A percentile compares a stretch with the other conserved stretches of the same genome.
phyloP scores from a whole-genome alignment of 1,140 invertebrate species.

The Hylyphantes graminicola region DNA sequence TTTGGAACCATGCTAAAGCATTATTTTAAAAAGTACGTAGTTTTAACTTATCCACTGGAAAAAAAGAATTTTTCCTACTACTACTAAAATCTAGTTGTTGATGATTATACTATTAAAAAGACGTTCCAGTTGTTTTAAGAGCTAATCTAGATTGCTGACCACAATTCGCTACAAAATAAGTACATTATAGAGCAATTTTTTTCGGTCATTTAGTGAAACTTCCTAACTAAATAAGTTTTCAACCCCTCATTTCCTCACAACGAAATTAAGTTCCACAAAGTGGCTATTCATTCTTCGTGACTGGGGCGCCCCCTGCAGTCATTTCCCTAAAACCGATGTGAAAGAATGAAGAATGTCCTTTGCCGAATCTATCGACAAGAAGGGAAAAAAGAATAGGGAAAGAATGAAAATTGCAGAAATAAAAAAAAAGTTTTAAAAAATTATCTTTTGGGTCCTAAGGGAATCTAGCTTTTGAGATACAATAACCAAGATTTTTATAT shows the following conservation, averaged over 20 bases:
- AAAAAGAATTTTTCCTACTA: too few relatives aligned
- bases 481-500: neutral
- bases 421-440: neutral
- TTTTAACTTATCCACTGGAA: too few relatives aligned
- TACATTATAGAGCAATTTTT: too few relatives aligned
- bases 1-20: too few relatives aligned
- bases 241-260: neutral
- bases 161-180: too few relatives aligned
- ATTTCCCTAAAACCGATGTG: neutral
- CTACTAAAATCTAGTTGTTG: too few relatives aligned
- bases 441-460: neutral
- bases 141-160: too few relatives aligned
- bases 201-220: too few relatives aligned
- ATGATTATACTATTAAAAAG: too few relatives aligned
- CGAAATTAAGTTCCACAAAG: slow-evolving; percentile 37
- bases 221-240: neutral
- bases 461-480: neutral
- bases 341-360: slow-evolving; percentile 17
- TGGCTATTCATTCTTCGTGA: slow-evolving; percentile 12
- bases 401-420: neutral
- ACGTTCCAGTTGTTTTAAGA: too few relatives aligned
- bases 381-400: neutral
- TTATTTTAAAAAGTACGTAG: too few relatives aligned
- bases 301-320: slow-evolving; percentile 3
- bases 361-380: slow-evolving; percentile 23